These are phyloP conservation scores for Adelges cooleyi DNA, from an alignment of 1,140 invertebrate genomes.

Conservation along the genomic window DNA sequence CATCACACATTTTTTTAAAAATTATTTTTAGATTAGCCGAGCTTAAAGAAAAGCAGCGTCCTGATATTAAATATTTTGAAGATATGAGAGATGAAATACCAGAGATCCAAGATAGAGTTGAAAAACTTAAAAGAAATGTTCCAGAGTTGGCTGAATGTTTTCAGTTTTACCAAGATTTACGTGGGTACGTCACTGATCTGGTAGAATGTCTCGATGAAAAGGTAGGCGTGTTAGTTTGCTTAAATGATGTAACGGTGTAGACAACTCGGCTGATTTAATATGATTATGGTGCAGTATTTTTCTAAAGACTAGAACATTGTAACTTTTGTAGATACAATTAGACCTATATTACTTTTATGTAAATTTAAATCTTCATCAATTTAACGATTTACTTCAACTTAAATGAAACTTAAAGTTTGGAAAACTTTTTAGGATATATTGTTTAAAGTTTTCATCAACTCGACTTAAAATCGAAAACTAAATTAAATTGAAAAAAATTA, in stretches of 20 bases:
- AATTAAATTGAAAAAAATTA: not conserved
- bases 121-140: constrained; percentile 48
- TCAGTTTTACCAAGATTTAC: constrained; percentile 87
- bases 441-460: not conserved
- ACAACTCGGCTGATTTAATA: too few relatives aligned
- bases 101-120: constrained; percentile 49
- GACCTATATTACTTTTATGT: not conserved
- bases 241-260: constrained; percentile 8
- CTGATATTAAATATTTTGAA: constrained; percentile 43
- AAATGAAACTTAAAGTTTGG: too few relatives aligned
- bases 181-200: constrained; percentile 90
- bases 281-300: too few relatives aligned
- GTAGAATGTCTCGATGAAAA: constrained; percentile 92
- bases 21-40: constrained; percentile 42
- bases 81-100: constrained; percentile 48
- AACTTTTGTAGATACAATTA: not conserved
- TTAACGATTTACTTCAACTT: too few relatives aligned
- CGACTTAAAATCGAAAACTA: too few relatives aligned
- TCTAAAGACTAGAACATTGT: not conserved
- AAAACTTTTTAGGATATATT: too few relatives aligned
- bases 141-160: constrained; percentile 63
- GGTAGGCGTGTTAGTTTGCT: constrained; percentile 42
- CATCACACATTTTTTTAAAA: too few relatives aligned
- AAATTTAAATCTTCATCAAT: not conserved
- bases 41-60: constrained; percentile 48